These are phyloP conservation scores for Astyanax mexicanus DNA, from an alignment of 2,797 vertebrate genomes.

Conservation along the genomic window DNA sequence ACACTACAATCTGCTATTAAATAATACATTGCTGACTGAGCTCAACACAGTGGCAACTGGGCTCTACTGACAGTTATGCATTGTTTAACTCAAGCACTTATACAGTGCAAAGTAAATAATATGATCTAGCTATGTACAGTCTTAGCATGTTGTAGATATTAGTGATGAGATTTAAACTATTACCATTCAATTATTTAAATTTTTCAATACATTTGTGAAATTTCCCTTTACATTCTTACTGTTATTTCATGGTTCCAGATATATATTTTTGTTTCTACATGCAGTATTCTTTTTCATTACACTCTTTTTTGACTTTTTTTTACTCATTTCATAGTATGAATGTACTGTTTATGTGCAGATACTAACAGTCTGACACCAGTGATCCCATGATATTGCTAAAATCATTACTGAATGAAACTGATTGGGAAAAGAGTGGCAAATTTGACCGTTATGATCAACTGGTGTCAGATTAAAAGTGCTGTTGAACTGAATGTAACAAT, in stretches of 20 bases:
- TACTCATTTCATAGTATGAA: slow-evolving; percentile 5
- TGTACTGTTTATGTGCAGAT: slow-evolving; percentile 18
- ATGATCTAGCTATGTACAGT: too few relatives aligned
- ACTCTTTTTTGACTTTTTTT: not conserved
- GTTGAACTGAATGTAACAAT: slow-evolving; percentile 13
- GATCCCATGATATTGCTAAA: not conserved
- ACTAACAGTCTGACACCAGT: slow-evolving; percentile 32
- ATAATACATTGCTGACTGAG: not conserved
- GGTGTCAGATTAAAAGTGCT: slow-evolving; percentile 36
- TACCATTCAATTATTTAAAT: too few relatives aligned
- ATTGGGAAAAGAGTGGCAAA: not conserved
- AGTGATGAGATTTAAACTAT: too few relatives aligned
- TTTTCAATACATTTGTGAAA: not conserved
- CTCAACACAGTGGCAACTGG: too few relatives aligned
- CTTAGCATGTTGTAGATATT: too few relatives aligned
- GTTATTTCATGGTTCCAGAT: not conserved
- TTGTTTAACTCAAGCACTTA: too few relatives aligned
- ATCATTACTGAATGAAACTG: not conserved
- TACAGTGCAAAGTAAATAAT: too few relatives aligned
- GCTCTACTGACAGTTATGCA: too few relatives aligned
- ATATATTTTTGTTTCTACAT: not conserved
- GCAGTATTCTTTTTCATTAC: not conserved
- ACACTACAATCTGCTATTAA: not conserved
- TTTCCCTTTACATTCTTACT: slow-evolving; percentile 9
- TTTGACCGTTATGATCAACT: not conserved